Evolutionary conservation across 2,797 vertebrate genomes (phyloP).

Genomic region (Babyrousa celebensis): DNA sequence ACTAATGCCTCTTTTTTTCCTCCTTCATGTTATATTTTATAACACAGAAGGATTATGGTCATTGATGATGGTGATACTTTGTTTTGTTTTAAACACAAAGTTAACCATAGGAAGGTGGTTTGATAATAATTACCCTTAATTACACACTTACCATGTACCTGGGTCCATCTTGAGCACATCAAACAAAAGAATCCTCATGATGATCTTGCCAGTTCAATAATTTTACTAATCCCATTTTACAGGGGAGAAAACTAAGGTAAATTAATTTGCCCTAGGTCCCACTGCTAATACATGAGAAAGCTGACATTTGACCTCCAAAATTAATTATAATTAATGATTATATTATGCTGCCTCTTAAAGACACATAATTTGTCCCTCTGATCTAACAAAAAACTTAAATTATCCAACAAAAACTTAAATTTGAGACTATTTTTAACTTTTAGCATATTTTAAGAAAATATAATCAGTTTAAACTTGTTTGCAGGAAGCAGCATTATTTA

Average conservation of each 20-base stretch:
- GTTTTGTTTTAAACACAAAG: neutral
- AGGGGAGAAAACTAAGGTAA: neutral
- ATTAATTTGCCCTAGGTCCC: neutral
- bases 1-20: neutral
- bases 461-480: conserved; percentile 57
- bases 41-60: neutral
- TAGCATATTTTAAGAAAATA: conserved; percentile 46
- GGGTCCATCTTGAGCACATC: neutral
- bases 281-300: neutral
- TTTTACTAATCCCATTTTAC: neutral
- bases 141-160: neutral
- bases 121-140: neutral
- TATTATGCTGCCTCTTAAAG: neutral
- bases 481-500: neutral
- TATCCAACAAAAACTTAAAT: conserved; percentile 34
- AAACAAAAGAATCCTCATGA: neutral
- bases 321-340: neutral
- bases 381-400: conserved; percentile 39
- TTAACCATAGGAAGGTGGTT: neutral
- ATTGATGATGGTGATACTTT: neutral
- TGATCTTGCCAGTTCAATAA: neutral
- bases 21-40: neutral
- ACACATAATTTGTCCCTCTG: neutral
- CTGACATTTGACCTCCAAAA: neutral
- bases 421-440: conserved; percentile 46